Percentiles rank a stretch among this genome's conserved stretches.
phyloP scores from a whole-genome alignment of 2,113 vertebrate species.

The Myrmophylax atrothorax region DNA sequence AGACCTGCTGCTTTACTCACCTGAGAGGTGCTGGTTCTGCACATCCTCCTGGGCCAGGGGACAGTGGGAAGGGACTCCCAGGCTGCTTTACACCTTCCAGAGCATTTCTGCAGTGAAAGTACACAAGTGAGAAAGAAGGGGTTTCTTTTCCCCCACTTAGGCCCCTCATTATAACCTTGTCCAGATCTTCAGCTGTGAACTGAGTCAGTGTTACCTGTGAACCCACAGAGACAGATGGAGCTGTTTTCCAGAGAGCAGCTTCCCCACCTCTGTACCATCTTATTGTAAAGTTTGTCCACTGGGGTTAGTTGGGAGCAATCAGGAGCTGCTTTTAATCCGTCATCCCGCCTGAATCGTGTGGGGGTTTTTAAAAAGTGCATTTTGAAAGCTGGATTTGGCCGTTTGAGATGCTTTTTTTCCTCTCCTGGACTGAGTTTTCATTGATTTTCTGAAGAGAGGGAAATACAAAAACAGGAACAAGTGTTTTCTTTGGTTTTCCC shows the following conservation, averaged over 20 bases:
- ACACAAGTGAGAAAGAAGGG: background rate
- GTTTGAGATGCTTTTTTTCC: background rate
- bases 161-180: background rate
- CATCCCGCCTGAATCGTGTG: no score
- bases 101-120: background rate
- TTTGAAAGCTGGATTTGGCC: background rate
- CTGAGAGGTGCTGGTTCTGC: background rate
- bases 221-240: background rate
- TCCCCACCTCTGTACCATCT: background rate
- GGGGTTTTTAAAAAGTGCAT: background rate
- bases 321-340: background rate
- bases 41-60: background rate
- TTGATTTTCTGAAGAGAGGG: background rate
- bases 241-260: background rate
- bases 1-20: background rate
- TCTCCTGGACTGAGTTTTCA: background rate
- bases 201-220: background rate
- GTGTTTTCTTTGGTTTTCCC: background rate
- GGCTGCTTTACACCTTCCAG: background rate
- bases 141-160: rapidly evolving
- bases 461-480: background rate
- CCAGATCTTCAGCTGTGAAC: background rate
- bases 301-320: background rate
- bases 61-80: background rate
- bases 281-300: background rate